Evolutionary conservation across 2,888 invertebrate genomes (phyloP).

Genomic region (Troilus luridus): DNA sequence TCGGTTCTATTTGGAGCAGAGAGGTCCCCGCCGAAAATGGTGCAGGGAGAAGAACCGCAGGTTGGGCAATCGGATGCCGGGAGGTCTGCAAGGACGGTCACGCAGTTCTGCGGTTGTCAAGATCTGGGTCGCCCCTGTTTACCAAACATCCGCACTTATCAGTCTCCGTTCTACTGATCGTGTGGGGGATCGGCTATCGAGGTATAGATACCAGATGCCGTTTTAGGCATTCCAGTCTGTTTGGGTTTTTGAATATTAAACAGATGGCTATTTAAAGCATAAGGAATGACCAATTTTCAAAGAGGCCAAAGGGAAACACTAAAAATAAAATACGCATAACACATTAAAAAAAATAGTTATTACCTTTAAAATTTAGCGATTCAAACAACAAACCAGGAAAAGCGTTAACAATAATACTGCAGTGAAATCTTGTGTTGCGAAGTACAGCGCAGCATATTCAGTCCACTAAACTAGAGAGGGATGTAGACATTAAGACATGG

Average conservation of each 20-base stretch:
- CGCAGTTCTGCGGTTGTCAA: slow-evolving; percentile 25
- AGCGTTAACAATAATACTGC: no score
- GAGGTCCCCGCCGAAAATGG: not conserved
- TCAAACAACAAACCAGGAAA: no score
- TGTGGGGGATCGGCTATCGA: not conserved
- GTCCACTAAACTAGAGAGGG: no score
- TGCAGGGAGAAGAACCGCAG: not conserved
- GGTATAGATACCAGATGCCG: not conserved
- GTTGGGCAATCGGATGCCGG: slow-evolving; percentile 19
- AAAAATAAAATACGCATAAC: no score
- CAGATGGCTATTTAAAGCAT: not conserved
- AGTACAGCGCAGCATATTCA: no score
- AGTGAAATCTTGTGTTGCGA: no score
- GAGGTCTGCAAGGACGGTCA: slow-evolving; percentile 8
- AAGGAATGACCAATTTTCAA: no score
- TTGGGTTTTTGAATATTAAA: not conserved
- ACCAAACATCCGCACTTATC: not conserved
- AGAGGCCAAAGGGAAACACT: no score
- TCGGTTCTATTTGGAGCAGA: not conserved
- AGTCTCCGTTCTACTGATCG: not conserved
- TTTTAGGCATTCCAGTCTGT: not conserved
- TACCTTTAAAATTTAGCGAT: no score
- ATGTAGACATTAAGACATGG: no score
- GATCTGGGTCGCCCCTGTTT: slow-evolving; percentile 39
- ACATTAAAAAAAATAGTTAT: no score